phyloP scores from a whole-genome alignment of 2,113 vertebrate species.

The Okapia johnstoni region DNA sequence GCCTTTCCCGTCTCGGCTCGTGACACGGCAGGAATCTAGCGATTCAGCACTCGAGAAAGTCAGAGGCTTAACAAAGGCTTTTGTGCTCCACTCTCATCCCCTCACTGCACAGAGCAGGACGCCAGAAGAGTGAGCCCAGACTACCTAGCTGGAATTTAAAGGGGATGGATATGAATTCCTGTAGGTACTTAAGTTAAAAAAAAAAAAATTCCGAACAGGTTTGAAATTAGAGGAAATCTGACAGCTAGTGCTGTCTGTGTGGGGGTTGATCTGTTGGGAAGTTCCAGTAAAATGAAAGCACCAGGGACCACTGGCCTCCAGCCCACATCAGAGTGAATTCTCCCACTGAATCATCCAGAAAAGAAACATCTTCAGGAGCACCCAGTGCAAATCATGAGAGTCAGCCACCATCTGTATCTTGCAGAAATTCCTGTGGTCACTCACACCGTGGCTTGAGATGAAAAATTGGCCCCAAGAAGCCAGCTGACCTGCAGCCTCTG shows the following conservation, averaged over 20 bases:
- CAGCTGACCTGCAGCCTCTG: background rate
- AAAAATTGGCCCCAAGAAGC: background rate
- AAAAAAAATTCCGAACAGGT: background rate
- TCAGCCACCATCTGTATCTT: background rate
- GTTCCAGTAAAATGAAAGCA: background rate
- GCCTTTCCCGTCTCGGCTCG: rapidly evolving
- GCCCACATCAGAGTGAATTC: rapidly evolving
- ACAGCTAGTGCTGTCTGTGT: no score
- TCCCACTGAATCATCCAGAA: background rate
- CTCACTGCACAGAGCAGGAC: background rate
- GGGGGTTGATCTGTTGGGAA: background rate
- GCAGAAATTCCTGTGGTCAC: background rate
- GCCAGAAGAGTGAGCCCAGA: background rate
- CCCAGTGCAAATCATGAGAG: background rate
- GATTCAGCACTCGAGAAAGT: rapidly evolving
- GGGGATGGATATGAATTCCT: background rate
- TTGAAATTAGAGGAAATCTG: background rate
- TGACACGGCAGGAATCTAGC: background rate
- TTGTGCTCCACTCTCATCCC: rapidly evolving
- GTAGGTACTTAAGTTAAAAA: background rate
- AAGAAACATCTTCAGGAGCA: background rate
- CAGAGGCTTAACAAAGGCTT: background rate
- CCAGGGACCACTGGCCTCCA: background rate
- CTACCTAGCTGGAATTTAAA: background rate
- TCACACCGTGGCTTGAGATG: background rate